phyloP scores from a whole-genome alignment of 2,888 invertebrate species.

The Crioceris asparagi region DNA sequence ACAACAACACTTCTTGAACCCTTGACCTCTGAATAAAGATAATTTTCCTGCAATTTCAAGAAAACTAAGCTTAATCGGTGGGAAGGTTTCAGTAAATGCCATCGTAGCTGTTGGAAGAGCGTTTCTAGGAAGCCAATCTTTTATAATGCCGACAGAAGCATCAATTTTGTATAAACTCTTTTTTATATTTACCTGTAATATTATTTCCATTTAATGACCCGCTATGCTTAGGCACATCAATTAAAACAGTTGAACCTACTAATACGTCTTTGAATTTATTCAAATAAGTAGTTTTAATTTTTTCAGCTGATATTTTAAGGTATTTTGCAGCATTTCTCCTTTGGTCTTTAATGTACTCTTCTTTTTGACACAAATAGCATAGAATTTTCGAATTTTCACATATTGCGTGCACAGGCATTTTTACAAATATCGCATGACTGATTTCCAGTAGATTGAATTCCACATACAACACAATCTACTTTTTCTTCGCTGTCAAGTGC shows the following conservation, averaged over 20 bases:
- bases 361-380: constrained; percentile 5
- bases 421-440: constrained; percentile 5
- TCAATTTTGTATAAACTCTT: constrained; percentile 7
- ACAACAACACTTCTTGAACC: constrained; percentile 17
- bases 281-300: neutral
- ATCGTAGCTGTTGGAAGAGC: constrained; percentile 6
- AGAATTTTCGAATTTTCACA: constrained; percentile 5
- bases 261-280: constrained; percentile 1
- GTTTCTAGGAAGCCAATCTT: constrained; percentile 2
- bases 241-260: constrained; percentile 3
- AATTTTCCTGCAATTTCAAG: constrained; percentile 16
- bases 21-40: constrained; percentile 16
- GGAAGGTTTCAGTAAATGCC: constrained; percentile 4
- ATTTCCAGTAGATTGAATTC: constrained; percentile 2
- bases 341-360: constrained; percentile 4
- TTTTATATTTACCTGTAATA: constrained; percentile 6
- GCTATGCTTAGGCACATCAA: constrained; percentile 4
- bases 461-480: constrained; percentile 3
- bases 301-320: constrained; percentile 5
- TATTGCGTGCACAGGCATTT: constrained; percentile 5
- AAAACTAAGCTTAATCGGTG: constrained; percentile 3
- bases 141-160: constrained; percentile 3
- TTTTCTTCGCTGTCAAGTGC: constrained; percentile 1
- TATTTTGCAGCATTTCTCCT: constrained; percentile 2
- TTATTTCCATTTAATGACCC: constrained; percentile 3